Base-by-base conservation (phyloP, 2,113 vertebrate genomes). In the Dolichotis patagonum region DNA sequence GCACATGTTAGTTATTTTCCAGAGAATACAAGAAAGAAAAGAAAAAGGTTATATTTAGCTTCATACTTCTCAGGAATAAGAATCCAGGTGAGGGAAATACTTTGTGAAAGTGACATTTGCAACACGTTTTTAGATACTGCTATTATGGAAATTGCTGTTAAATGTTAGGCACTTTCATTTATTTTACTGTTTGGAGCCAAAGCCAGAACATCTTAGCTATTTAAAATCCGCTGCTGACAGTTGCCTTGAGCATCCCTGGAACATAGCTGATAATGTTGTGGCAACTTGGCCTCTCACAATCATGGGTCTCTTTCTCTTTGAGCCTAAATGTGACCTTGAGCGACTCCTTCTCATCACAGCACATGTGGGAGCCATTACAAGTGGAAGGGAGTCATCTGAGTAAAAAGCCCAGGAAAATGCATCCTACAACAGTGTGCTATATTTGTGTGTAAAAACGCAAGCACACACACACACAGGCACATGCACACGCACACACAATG, bases 101-200 rank as follows among this genome's bases (percentile, higher is more conserved):
- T 91, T 80, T 46, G 28, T 35, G 10, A 88, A 95, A 95, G 9
- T 67, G 69, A 43, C 90, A 88, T 90, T 96, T 94, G 92, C 41
- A 77, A 95, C 80, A 62, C 35, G 54, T n/a, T 75, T 85, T 95
- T 41, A 93, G 69, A n/a, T 82, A n/a, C 13, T 89, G 54, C 28
- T 46, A 24, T 94, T 93, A 54, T 67, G 71, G 46, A 77, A 97
- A 96, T 93, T 63, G 88, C 77, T 97, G 46, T 88, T 91, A 77
- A 95, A 85, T 81, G 65, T 32, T 28, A 86, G 49, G 26, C 32
- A 81, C 30, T 92, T 96, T 88, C 75, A 54, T 92, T 88, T 94
- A 71, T 77, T 71, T 89, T 77, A 52, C 49, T 91, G 46, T 95
- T 96, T 96, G 85, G 96, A 96, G 52, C 30, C 69, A 58, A 83